Evolutionary conservation across 2,797 vertebrate species (phyloP), one percentile per base, ranked within the genome.

Genomic region (Girardinus metallicus): DNA sequence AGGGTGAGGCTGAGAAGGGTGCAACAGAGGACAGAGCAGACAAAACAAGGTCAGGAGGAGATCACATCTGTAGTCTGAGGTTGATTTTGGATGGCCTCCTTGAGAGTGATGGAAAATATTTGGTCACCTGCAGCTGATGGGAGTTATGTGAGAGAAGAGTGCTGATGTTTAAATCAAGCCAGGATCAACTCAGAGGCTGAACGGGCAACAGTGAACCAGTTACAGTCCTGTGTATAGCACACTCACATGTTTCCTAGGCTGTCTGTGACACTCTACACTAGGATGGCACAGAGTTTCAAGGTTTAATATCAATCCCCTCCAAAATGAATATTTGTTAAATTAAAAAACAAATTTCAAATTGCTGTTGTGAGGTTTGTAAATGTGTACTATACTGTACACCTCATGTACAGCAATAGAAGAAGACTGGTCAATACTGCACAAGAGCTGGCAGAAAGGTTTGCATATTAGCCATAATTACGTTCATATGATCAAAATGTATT

Each of bases 1-100:
- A 95, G 93, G 95, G 95, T 91, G 95, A 93, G 94, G 93, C 91
- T 94, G 90, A 92, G 92, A 79, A 80, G 87, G 90, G 89, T 90
- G 85, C 62, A 84, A 94, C 83, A 82, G 86, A 91, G 93, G 92
- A 90, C 88, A 91, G 81, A 84, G 76, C 79, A 87, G 90, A 90
- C 90, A 87, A 85, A 91, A 90, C 85, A 93, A 89, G 90, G 92
- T 92, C 91, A 90, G 78, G 73, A 70, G 47, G 78, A 83, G 89
- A 96, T 85, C 87, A 87, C 79, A 81, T 79, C 66, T 87, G 74
- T 74, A 70, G 77, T 86, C 77, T 82, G 81, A 86, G 84, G 84
- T 89, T 81, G 79, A 79, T 89, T 87, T 88, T 85, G 84, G 89
- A 89, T 83, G 86, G 85, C 80, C 83, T 80, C 83, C 77, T 76